Evolutionary conservation across 2,888 invertebrate genomes (phyloP), one percentile per base, ranked within the genome.

Genomic region (Xestia c-nigrum): DNA sequence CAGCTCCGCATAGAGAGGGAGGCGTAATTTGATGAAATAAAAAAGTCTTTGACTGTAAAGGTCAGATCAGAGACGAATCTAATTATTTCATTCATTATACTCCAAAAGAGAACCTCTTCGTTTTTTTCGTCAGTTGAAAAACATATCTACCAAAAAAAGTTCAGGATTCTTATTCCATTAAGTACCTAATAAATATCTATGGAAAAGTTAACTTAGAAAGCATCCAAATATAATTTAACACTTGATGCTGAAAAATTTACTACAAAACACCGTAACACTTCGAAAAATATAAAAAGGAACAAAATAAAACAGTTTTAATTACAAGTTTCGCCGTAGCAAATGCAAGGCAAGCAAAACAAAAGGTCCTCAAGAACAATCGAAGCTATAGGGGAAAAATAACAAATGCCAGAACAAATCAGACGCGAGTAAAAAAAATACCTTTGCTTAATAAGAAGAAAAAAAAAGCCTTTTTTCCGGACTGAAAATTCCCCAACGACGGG

Each of bases 351-450:
- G 68, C 40, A 68, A 89, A 89, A 91, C 91, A 90, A 89, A 87
- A 85, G 88, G 78, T 83, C 57, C 84, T 87, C 80, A 85, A 89
- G 89, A 90, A 92, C 91, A 92, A 91, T 91, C 85, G 89, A 83
- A 86, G 89, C 88, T 88, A 85, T 78, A 77, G 89, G 89, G 91
- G 87, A 85, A 90, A 91, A 91, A 92, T 86, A 93, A 93, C 92
- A 93, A 92, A 92, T 89, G 89, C 88, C 91, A 88, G 87, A 91
- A 91, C 94, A 92, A 94, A 94, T 94, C 94, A 94, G 90, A 89
- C 92, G 92, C 90, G 89, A 88, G 88, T 87, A n/a, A n/a, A n/a
- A n/a, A n/a, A n/a, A n/a, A 80, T 89, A 87, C 89, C 88, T 89
- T 87, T 87, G 90, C 85, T 89, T 89, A 89, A 88, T 89, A 92